Conservation (phyloP, 2,888 invertebrate genomes). For the Synergus laeviventris region DNA sequence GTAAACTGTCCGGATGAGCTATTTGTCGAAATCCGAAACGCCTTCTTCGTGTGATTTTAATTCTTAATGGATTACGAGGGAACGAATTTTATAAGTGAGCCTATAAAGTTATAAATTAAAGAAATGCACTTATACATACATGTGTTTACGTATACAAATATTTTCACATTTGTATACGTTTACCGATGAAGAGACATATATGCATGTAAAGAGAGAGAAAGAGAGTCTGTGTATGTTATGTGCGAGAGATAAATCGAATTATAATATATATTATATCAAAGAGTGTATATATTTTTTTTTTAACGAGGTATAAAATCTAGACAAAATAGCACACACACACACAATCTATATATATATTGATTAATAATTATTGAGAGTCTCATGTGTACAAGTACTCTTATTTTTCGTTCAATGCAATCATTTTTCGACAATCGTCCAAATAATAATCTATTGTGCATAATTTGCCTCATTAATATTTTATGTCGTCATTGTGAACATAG, state of each 20-base stretch:
- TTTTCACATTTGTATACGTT: conserved; percentile 40
- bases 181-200: conserved; percentile 32
- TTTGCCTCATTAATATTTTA: conserved; percentile 27
- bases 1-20: conserved; percentile 6
- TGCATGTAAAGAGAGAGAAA: conserved; percentile 42
- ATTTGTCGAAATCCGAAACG: conserved; percentile 15
- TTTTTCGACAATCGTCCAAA: conserved; percentile 31
- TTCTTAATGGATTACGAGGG: conserved; percentile 55
- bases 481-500: conserved; percentile 13
- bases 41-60: conserved; percentile 39
- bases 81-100: conserved; percentile 63
- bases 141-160: conserved; percentile 38
- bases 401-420: conserved; percentile 30
- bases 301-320: conserved; percentile 39
- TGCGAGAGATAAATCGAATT: conserved; percentile 51
- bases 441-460: conserved; percentile 34
- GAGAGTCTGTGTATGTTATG: conserved; percentile 49
- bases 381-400: conserved; percentile 49
- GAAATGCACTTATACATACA: conserved; percentile 45
- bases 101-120: conserved; percentile 44
- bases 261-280: conserved; percentile 52
- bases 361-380: conserved; percentile 51
- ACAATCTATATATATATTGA: conserved; percentile 42
- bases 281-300: conserved; percentile 54
- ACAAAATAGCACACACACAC: background rate